Evolutionary conservation across 2,797 vertebrate species (phyloP).

Genomic region (Gymnodraco acuticeps): DNA sequence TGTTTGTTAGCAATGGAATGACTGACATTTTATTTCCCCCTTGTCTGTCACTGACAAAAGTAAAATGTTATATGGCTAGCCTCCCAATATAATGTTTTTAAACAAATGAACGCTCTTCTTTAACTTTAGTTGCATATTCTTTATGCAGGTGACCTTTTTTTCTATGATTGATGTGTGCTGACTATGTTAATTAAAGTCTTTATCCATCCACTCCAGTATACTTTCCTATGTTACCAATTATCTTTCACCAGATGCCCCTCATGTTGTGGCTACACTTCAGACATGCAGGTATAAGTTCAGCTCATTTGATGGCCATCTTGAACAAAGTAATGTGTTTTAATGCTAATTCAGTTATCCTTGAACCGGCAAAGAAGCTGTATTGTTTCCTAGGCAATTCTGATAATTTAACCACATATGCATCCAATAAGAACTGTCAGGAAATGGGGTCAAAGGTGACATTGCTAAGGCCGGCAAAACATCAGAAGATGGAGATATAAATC

Average conservation of each 20-base stretch:
- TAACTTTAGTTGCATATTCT: not conserved
- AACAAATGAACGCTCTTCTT: not conserved
- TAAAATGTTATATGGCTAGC: conserved; percentile 3
- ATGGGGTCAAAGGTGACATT: conserved; percentile 76
- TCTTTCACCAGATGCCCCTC: conserved; percentile 42
- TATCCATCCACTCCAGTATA: conserved; percentile 13
- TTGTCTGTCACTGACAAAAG: not conserved
- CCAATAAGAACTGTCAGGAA: conserved; percentile 73
- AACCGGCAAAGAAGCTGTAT: conserved; percentile 51
- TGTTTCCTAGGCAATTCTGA: conserved; percentile 59
- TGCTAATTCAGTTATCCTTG: conserved; percentile 58
- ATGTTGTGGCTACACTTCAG: conserved; percentile 44
- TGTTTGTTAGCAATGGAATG: not conserved
- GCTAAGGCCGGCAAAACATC: conserved; percentile 72
- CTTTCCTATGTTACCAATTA: conserved; percentile 30
- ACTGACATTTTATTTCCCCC: not conserved
- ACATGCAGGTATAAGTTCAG: conserved; percentile 54
- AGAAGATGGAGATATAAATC: conserved; percentile 77
- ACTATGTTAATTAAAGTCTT: conserved; percentile 18
- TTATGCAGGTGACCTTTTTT: not conserved
- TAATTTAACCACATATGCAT: conserved; percentile 73
- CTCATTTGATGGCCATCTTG: conserved; percentile 44
- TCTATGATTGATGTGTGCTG: not conserved
- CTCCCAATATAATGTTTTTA: not conserved
- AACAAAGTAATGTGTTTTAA: conserved; percentile 53